Evolutionary conservation across 2,888 invertebrate genomes (phyloP).

Genomic region (Lysandra bellargus): DNA sequence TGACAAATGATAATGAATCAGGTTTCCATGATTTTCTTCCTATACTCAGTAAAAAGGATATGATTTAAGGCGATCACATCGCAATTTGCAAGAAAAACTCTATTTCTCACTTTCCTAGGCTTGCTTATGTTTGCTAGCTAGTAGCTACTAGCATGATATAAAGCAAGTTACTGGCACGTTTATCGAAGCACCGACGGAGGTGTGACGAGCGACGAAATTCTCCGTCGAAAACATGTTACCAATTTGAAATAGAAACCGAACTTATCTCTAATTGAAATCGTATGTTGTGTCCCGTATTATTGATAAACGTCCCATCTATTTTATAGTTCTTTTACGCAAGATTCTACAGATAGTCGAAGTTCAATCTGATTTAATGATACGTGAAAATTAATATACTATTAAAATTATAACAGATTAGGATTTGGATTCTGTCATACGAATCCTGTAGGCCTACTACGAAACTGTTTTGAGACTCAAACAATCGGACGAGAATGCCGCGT

Average conservation of each 20-base stretch:
- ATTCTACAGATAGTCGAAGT: slow-evolving; percentile 36
- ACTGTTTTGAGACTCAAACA: no score
- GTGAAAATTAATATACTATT: slow-evolving; percentile 11
- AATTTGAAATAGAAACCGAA: slow-evolving; percentile 70
- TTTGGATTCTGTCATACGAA: neutral
- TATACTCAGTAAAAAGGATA: no score
- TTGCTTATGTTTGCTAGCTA: neutral
- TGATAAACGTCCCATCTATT: slow-evolving; percentile 64
- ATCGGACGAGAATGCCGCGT: no score
- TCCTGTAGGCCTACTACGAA: neutral
- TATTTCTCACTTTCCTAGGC: neutral
- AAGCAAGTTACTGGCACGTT: slow-evolving; percentile 2
- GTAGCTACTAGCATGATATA: slow-evolving; percentile 6
- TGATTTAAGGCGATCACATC: no score
- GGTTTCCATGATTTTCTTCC: no score
- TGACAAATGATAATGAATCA: no score
- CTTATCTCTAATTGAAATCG: slow-evolving; percentile 77
- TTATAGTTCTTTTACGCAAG: slow-evolving; percentile 52
- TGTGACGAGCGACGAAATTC: slow-evolving; percentile 15
- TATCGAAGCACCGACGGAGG: neutral
- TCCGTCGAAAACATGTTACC: slow-evolving; percentile 50
- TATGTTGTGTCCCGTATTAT: slow-evolving; percentile 71
- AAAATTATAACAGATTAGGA: slow-evolving; percentile 8
- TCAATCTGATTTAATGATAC: slow-evolving; percentile 22
- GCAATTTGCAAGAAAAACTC: neutral